Evolutionary conservation across 2,797 vertebrate species (phyloP).

Genomic region (Onychomys leucogaster): DNA sequence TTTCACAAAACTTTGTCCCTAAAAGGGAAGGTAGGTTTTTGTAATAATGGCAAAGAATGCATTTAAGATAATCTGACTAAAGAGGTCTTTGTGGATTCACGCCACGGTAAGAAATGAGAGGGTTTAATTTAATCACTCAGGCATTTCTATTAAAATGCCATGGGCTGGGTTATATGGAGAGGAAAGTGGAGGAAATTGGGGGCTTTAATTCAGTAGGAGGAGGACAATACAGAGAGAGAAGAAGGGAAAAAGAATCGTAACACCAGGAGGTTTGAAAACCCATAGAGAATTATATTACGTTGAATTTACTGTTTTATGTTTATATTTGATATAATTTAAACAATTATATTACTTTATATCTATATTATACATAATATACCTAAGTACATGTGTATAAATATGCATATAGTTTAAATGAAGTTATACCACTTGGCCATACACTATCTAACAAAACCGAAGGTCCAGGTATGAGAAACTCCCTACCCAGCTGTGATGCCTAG

Average conservation of each 20-base stretch:
- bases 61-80: slow-evolving; percentile 70
- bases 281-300: neutral
- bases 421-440: neutral
- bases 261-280: neutral
- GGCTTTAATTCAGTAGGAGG: no score
- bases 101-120: neutral
- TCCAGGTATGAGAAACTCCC: neutral
- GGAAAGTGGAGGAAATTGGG: neutral
- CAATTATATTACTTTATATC: neutral
- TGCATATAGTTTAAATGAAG: neutral
- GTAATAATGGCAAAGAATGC: slow-evolving; percentile 67
- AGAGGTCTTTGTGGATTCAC: slow-evolving; percentile 75
- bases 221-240: neutral
- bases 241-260: neutral
- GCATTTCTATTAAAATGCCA: slow-evolving; percentile 58
- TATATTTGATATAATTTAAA: neutral
- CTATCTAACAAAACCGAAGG: neutral
- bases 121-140: slow-evolving; percentile 42
- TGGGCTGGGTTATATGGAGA: neutral
- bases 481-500: neutral
- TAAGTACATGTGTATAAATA: neutral
- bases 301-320: neutral
- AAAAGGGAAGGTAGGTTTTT: slow-evolving; percentile 76
- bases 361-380: neutral
- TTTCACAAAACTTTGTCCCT: slow-evolving; percentile 70